Conservation (phyloP, 1,140 invertebrate species). For the Drosophila mojavensis region DNA sequence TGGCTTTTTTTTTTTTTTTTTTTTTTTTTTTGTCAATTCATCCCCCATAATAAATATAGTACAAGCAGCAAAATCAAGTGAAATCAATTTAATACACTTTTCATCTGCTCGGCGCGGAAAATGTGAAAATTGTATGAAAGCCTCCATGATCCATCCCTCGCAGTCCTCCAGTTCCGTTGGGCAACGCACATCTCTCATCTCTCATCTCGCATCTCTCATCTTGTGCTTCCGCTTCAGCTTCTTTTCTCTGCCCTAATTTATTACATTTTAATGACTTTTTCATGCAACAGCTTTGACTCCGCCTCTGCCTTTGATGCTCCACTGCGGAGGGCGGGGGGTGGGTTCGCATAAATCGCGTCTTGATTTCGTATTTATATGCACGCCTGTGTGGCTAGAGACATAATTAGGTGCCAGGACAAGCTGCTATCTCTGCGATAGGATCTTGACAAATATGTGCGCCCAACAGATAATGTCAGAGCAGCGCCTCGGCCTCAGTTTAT, state of each 20-base stretch:
- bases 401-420: constrained; percentile 51
- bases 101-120: constrained; percentile 37
- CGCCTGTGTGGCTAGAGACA: constrained; percentile 43
- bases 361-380: constrained; percentile 74
- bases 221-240: constrained; percentile 30
- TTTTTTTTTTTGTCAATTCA: background rate
- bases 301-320: constrained; percentile 32
- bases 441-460: constrained; percentile 38
- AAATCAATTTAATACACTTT: constrained; percentile 76
- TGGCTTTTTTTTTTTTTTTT: background rate
- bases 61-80: constrained; percentile 68
- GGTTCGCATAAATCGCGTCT: constrained; percentile 51
- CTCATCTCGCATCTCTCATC: constrained; percentile 20
- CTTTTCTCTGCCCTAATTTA: constrained; percentile 72
- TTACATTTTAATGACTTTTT: constrained; percentile 80
- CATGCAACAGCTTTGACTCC: constrained; percentile 48
- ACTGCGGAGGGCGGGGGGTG: background rate
- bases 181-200: background rate
- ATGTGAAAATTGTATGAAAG: constrained; percentile 37
- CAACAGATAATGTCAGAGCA: constrained; percentile 27
- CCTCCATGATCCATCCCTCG: background rate
- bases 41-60: constrained; percentile 60
- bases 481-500: background rate
- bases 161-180: background rate
- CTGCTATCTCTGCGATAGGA: constrained; percentile 35